Evolutionary conservation across 2,113 vertebrate genomes (phyloP).

Genomic region (Hemibagrus wyckioides): DNA sequence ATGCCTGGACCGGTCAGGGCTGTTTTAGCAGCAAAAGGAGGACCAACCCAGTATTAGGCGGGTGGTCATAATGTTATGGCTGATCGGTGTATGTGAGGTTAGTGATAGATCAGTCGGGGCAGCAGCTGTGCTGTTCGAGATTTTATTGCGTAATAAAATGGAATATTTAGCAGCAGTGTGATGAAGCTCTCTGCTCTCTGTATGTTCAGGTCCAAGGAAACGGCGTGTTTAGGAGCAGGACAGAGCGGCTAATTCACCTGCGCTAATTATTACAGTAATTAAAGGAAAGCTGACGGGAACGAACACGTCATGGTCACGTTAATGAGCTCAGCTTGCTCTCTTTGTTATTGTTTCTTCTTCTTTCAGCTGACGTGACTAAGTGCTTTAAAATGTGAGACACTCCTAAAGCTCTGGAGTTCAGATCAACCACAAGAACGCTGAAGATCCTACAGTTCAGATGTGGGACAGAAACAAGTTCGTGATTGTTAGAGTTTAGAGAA

Average conservation of each 20-base stretch:
- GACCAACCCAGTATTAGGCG: too few relatives aligned
- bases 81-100: too few relatives aligned
- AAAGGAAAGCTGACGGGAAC: neutral
- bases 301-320: neutral
- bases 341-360: neutral
- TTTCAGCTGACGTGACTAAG: slow-evolving; percentile 6
- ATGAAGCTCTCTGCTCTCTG: neutral
- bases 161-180: neutral
- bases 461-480: neutral
- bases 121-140: neutral
- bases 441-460: neutral
- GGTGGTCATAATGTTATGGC: too few relatives aligned
- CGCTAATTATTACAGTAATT: neutral
- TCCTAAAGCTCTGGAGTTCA: neutral
- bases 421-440: neutral
- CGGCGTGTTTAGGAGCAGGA: too few relatives aligned
- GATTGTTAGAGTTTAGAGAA: neutral
- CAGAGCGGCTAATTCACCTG: neutral
- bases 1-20: too few relatives aligned
- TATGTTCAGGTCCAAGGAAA: too few relatives aligned
- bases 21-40: too few relatives aligned
- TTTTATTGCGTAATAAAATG: neutral
- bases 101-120: neutral
- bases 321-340: neutral
- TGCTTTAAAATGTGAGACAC: slow-evolving; percentile 14